phyloP scores from a whole-genome alignment of 2,888 invertebrate genomes.

The Sarcophaga rosellei region DNA sequence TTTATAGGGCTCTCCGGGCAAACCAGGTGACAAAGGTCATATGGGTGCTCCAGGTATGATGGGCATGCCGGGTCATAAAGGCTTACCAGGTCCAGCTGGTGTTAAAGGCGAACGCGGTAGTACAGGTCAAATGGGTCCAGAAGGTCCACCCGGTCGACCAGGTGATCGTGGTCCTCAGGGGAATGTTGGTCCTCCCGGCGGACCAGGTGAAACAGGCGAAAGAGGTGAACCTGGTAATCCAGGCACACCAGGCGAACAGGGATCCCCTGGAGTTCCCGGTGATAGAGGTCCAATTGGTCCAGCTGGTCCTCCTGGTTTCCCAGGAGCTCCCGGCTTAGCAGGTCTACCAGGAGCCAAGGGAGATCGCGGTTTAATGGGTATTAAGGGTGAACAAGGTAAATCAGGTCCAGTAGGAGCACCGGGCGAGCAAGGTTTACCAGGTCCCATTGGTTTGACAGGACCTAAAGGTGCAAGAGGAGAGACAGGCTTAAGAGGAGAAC shows the following conservation, averaged over 20 bases:
- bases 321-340: constrained; percentile 86
- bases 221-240: constrained; percentile 89
- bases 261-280: constrained; percentile 88
- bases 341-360: constrained; percentile 89
- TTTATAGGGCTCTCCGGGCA: constrained; percentile 83
- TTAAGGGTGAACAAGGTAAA: constrained; percentile 89
- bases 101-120: constrained; percentile 86
- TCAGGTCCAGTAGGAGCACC: constrained; percentile 83
- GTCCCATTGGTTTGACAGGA: constrained; percentile 84
- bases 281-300: constrained; percentile 88
- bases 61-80: constrained; percentile 88
- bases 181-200: constrained; percentile 87
- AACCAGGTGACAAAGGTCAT: constrained; percentile 89
- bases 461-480: constrained; percentile 89
- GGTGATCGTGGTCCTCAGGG: constrained; percentile 91
- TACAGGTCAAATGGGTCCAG: constrained; percentile 87
- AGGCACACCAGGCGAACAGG: constrained; percentile 87
- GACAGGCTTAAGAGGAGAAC: constrained; percentile 88
- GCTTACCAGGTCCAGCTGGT: constrained; percentile 85
- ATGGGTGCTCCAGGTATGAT: constrained; percentile 90
- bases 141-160: constrained; percentile 86
- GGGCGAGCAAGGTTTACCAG: constrained; percentile 83
- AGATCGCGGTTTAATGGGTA: constrained; percentile 86
- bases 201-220: constrained; percentile 91
- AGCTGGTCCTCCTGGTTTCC: constrained; percentile 86